These are phyloP conservation scores for Ameiurus melas DNA, from an alignment of 2,113 vertebrate genomes.

Conservation along the genomic window DNA sequence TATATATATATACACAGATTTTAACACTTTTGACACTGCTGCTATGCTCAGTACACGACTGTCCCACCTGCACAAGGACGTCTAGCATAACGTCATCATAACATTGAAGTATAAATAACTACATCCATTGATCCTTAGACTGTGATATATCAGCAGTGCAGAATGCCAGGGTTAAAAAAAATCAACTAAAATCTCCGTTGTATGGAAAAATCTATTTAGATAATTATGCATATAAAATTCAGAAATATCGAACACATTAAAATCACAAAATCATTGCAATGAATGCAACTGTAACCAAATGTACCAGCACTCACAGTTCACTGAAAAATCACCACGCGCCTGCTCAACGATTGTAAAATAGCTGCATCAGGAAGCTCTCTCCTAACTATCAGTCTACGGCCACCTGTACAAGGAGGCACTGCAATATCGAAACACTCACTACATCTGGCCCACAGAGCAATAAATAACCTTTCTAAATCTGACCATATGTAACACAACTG, in stretches of 20 bases:
- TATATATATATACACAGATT: too few relatives aligned
- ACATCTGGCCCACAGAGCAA: slow-evolving; percentile 18
- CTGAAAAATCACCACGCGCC: background rate
- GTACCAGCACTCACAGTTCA: background rate
- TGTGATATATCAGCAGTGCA: background rate
- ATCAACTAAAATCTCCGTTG: background rate
- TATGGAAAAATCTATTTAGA: background rate
- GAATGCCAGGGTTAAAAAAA: background rate
- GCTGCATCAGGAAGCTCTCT: slow-evolving; percentile 11
- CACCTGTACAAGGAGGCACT: slow-evolving; percentile 18
- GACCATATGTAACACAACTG: slow-evolving; percentile 41
- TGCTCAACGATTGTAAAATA: background rate
- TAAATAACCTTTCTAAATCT: slow-evolving; percentile 50
- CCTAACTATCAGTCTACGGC: background rate
- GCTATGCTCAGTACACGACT: background rate
- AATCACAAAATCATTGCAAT: background rate
- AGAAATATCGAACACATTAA: background rate
- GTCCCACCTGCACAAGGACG: background rate
- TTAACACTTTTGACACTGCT: background rate
- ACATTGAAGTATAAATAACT: background rate
- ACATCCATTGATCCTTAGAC: background rate
- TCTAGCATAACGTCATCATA: background rate
- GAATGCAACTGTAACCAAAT: background rate
- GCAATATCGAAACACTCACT: slow-evolving; percentile 34
- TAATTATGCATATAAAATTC: background rate